Evolutionary conservation across 2,888 invertebrate genomes (phyloP).

Genomic region (Neoaliturus tenellus): DNA sequence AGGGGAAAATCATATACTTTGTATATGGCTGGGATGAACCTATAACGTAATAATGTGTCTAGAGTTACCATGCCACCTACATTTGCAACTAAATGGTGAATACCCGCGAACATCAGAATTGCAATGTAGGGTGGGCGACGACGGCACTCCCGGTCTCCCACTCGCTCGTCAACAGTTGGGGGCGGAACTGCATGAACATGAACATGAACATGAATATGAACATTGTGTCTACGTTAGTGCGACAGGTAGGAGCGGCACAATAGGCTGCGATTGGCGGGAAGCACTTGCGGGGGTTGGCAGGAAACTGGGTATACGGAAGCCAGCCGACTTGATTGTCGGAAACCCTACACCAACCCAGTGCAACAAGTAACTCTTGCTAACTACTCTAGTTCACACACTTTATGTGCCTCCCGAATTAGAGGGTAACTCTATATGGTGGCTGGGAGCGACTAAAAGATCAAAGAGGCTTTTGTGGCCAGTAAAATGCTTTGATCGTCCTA

Average conservation of each 20-base stretch:
- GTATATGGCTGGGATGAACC: no score
- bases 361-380: constrained; percentile 29
- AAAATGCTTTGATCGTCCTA: no score
- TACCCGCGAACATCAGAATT: neutral
- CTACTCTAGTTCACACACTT: constrained; percentile 7
- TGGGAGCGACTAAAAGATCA: no score
- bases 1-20: no score
- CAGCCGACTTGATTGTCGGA: constrained; percentile 41
- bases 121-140: neutral
- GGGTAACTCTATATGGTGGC: no score
- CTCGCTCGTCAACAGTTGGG: neutral
- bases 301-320: constrained; percentile 40
- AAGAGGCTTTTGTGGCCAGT: no score
- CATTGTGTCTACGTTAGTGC: neutral
- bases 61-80: no score
- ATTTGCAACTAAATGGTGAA: neutral
- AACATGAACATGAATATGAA: neutral
- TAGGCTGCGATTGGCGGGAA: constrained; percentile 15
- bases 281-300: constrained; percentile 44
- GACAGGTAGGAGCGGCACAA: neutral
- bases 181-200: constrained; percentile 4
- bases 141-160: neutral
- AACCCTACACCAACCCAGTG: neutral
- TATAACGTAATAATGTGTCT: no score
- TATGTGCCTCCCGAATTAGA: neutral